Evolutionary conservation across 2,888 invertebrate species (phyloP).

Genomic region (Hoplodrina blanda): DNA sequence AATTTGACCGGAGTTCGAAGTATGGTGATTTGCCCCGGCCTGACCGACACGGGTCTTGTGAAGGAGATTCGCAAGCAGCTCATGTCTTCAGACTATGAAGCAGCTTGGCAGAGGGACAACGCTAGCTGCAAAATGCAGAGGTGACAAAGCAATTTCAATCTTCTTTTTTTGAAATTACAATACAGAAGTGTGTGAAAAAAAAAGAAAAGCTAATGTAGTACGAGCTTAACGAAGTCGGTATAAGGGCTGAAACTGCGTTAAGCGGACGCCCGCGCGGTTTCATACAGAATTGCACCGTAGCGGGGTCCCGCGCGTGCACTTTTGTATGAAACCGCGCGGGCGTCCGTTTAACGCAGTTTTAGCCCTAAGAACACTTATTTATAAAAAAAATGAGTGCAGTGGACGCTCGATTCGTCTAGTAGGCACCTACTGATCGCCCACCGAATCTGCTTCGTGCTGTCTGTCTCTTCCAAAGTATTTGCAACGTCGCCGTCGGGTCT

Average conservation of each 20-base stretch:
- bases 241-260: too few species aligned
- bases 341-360: too few species aligned
- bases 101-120: constrained; percentile 93
- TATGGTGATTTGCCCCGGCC: constrained; percentile 93
- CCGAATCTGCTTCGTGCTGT: background rate
- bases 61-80: constrained; percentile 93
- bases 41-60: constrained; percentile 92
- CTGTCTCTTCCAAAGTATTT: background rate
- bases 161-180: background rate
- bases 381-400: constrained; percentile 17
- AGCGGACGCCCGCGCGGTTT: too few species aligned
- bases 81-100: constrained; percentile 93
- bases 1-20: constrained; percentile 93
- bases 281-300: too few species aligned
- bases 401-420: background rate
- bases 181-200: background rate
- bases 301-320: too few species aligned
- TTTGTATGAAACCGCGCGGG: too few species aligned
- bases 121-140: constrained; percentile 92
- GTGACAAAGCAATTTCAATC: constrained; percentile 77
- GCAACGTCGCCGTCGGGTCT: too few species aligned
- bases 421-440: too few species aligned
- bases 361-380: background rate
- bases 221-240: constrained; percentile 6
- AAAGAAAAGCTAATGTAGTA: background rate